Evolutionary conservation across 2,113 vertebrate genomes (phyloP), one percentile per base, ranked within the genome.

Genomic region (Motacilla alba): DNA sequence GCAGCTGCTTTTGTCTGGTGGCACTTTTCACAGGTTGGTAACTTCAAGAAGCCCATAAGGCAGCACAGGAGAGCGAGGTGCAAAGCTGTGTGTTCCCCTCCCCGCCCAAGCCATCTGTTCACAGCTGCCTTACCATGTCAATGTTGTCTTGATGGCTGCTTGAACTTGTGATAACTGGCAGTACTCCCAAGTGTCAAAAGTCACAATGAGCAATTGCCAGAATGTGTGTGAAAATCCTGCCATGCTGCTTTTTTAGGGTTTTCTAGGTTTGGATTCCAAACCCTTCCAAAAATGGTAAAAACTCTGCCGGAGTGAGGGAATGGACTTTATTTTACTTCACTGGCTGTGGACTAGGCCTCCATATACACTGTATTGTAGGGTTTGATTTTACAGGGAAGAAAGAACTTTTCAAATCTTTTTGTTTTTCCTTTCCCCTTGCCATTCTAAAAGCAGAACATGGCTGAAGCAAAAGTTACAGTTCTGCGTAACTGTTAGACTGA

Each of bases 31-130:
- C 9, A 59, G 19, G 24, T 15, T 47, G 21, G 7, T n/a, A 33
- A 28, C 9, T 35, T 15, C 0, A 1, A 67, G 50, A 20, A 81
- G 18, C 9, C 26, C 21, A 15, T 44, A 22, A 49, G 18, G 27
- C 23, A 84, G 28, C 23, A 16, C 10, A 14, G 60, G 31, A 92
- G 21, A 55, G 19, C 0, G 3, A 69, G 35, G 26, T 63, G 37
- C 35, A 78, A 89, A 86, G 19, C 13, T 21, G 1, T 0, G 0
- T 3, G 7, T 81, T 78, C 14, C 15, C 26, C 4, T 50, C 55
- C 30, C 14, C 69, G 31, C 9, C 31, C 9, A 0, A 73, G 43
- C 55, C 64, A 87, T 79, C 56, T 72, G 17, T 87, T 90, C 74
- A 44, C 35, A 83, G 15, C 15, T 75, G 46, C n/a, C 6, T 26